A percentile compares a stretch with the other conserved stretches of the same genome.
Evolutionary conservation across 2,888 invertebrate species (phyloP).

Genomic region (Xylocampa areola): DNA sequence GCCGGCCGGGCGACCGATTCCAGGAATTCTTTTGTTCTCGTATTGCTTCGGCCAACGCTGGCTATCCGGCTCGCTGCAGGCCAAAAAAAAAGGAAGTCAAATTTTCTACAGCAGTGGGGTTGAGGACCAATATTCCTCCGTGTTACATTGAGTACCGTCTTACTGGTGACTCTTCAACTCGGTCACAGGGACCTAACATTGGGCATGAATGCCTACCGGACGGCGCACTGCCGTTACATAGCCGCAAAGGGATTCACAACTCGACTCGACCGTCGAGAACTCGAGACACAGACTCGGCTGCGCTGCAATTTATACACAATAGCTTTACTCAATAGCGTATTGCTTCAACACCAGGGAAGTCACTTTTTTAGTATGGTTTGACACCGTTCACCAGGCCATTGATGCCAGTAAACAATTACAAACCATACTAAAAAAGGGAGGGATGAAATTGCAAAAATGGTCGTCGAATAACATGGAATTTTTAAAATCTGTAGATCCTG

Average conservation of each 20-base stretch:
- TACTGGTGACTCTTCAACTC: conserved; percentile 40
- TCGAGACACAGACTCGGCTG: conserved; percentile 41
- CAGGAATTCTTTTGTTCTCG: too few species aligned
- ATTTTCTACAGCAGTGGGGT: conserved; percentile 60
- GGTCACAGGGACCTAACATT: conserved; percentile 35
- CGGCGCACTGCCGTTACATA: conserved; percentile 28
- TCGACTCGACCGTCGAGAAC: conserved; percentile 42
- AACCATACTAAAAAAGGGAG: too few species aligned
- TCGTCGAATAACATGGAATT: too few species aligned
- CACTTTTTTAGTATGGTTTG: too few species aligned
- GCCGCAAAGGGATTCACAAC: conserved; percentile 39
- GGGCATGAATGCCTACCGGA: conserved; percentile 33
- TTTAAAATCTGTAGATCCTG: too few species aligned
- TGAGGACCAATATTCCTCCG: conserved; percentile 54
- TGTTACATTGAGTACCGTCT: conserved; percentile 46
- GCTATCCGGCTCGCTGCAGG: too few species aligned
- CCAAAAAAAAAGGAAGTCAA: conserved; percentile 53
- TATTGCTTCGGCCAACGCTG: too few species aligned
- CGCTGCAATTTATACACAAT: conserved; percentile 45
- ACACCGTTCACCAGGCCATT: too few species aligned
- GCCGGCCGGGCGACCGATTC: too few species aligned
- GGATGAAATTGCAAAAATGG: too few species aligned
- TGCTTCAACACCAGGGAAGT: conserved; percentile 47
- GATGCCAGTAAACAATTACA: too few species aligned
- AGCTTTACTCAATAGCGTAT: conserved; percentile 39